Evolutionary conservation across 2,888 invertebrate genomes (phyloP), one percentile per base, ranked within the genome.

Genomic region (Cephonodes hylas): DNA sequence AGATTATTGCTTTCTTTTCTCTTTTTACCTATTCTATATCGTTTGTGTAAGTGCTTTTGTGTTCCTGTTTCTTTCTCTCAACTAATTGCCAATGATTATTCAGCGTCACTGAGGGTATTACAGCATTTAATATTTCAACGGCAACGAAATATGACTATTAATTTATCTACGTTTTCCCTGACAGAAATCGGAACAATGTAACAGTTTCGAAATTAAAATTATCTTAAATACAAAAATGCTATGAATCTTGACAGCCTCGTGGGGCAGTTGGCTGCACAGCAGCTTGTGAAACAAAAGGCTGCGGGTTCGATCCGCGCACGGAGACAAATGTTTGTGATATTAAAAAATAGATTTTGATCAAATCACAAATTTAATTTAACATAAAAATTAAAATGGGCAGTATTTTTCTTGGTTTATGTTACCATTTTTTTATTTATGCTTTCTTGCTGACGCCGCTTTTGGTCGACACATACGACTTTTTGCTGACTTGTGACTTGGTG

Each of bases 401-500:
- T n/a, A n/a, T n/a, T n/a, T n/a, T n/a, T n/a, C n/a, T n/a, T n/a
- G n/a, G n/a, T n/a, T n/a, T n/a, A n/a, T n/a, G n/a, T n/a, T n/a
- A n/a, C n/a, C n/a, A n/a, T n/a, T n/a, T n/a, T n/a, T n/a, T n/a
- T n/a, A n/a, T n/a, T 38, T 38, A 38, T n/a, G 58, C 53, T 44
- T 72, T 74, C 63, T 64, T 71, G 42, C 61, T 69, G 3, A 48
- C 60, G 0, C 42, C 56, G 22, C 74, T 76, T 46, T 75, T 81
- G 1, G 25, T 56, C 1, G 80, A 78, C 0, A 62, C 46, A 0
- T 38, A 60, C 0, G 79, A 78, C 58, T 75, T 82, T 42, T 66
- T 75, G 66, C 81, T 83, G 0, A 59, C 5, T 1, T 66, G 57
- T 1, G 83, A 81, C 44, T 76, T 78, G 0, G 68, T 63, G 1